A percentile compares a stretch with the other conserved stretches of the same genome.
Evolutionary conservation across 2,797 vertebrate species (phyloP).

Genomic region (Chelonia mydas): DNA sequence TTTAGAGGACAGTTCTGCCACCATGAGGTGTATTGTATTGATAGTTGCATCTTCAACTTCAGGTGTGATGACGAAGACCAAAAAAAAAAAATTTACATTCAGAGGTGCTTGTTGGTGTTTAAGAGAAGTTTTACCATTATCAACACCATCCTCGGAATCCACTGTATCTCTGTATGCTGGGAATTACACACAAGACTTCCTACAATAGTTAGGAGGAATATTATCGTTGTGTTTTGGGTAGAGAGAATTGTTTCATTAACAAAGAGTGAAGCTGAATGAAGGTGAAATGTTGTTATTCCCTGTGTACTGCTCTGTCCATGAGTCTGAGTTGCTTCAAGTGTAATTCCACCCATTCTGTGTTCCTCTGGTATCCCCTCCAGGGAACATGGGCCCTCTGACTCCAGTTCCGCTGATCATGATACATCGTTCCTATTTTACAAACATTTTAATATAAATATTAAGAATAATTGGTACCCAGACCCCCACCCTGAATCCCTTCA

Average conservation of each 20-base stretch:
- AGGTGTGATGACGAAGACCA: background rate
- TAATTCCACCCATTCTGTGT: background rate
- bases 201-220: background rate
- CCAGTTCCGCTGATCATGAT: background rate
- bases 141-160: background rate
- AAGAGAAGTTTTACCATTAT: background rate
- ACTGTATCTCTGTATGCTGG: background rate
- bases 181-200: background rate
- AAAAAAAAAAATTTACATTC: background rate
- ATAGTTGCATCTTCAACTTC: background rate
- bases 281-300: background rate
- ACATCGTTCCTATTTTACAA: background rate
- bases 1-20: background rate
- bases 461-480: background rate
- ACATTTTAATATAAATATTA: background rate
- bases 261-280: background rate
- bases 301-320: background rate
- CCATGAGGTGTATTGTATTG: background rate
- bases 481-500: background rate
- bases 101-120: background rate
- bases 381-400: background rate
- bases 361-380: background rate
- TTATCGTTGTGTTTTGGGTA: background rate
- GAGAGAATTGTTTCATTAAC: background rate
- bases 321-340: background rate